Percentiles rank a stretch among this genome's conserved stretches.
Conservation (phyloP, 1,140 invertebrate species). For the Sesamia nonagrioides region DNA sequence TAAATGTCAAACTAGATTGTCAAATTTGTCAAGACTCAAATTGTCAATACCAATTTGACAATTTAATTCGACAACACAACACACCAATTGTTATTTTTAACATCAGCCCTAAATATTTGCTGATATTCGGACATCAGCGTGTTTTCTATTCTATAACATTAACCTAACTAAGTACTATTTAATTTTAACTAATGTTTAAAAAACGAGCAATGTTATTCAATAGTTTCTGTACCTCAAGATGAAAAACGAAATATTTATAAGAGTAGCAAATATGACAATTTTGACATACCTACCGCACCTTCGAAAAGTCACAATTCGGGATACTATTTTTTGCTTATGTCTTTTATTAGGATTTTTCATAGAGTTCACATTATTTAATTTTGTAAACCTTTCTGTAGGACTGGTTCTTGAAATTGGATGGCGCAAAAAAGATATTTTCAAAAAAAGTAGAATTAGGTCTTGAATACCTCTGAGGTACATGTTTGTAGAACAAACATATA, state of each 20-base stretch:
- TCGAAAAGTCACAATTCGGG: too few relatives aligned
- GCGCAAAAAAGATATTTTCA: too few relatives aligned
- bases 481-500: slow-evolving; percentile 34
- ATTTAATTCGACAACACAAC: slow-evolving; percentile 27
- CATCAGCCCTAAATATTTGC: slow-evolving; percentile 38
- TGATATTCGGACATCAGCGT: slow-evolving; percentile 41
- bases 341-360: too few relatives aligned
- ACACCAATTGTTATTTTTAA: slow-evolving; percentile 23
- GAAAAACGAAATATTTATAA: too few relatives aligned
- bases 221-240: not conserved
- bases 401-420: too few relatives aligned
- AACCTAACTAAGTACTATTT: slow-evolving; percentile 22
- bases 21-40: not conserved
- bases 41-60: slow-evolving; percentile 7
- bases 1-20: slow-evolving; percentile 24
- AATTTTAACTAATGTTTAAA: slow-evolving; percentile 29
- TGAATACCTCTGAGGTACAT: too few relatives aligned
- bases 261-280: too few relatives aligned
- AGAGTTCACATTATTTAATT: too few relatives aligned
- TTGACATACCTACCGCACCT: too few relatives aligned
- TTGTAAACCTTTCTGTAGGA: too few relatives aligned
- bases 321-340: too few relatives aligned
- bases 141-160: slow-evolving; percentile 30
- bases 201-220: slow-evolving; percentile 26
- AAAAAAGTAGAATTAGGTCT: too few relatives aligned